Evolutionary conservation across 2,888 invertebrate species (phyloP).

Genomic region (Epinotia bilunana): DNA sequence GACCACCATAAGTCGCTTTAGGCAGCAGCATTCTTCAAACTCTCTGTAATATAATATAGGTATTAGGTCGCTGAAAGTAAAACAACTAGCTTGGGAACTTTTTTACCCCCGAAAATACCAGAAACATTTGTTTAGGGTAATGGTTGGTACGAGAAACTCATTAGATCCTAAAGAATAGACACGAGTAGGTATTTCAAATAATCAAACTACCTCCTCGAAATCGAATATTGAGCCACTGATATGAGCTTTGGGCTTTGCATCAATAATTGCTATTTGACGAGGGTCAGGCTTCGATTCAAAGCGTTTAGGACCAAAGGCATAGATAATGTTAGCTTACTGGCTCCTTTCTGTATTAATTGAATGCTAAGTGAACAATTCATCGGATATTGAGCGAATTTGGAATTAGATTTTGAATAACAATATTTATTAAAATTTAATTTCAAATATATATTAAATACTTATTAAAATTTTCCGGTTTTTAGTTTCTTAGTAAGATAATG

Average conservation of each 20-base stretch:
- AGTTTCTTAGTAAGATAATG: too few relatives aligned
- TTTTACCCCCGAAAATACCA: background rate
- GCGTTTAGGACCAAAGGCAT: conserved; percentile 11
- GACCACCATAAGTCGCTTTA: too few relatives aligned
- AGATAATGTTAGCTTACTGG: conserved; percentile 5
- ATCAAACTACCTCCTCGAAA: background rate
- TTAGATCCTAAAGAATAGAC: background rate
- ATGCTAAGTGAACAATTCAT: background rate
- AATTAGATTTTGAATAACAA: background rate
- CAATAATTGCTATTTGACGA: conserved; percentile 30
- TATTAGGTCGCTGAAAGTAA: background rate
- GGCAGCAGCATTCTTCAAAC: too few relatives aligned
- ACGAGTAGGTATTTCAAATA: background rate
- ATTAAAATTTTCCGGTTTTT: too few relatives aligned
- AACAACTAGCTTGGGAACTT: too few relatives aligned
- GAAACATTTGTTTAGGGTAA: too few relatives aligned
- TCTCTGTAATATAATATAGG: background rate
- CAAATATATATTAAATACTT: too few relatives aligned
- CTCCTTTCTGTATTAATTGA: conserved; percentile 16
- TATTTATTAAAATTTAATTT: too few relatives aligned
- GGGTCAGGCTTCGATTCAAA: conserved; percentile 21
- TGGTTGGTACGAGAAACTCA: background rate
- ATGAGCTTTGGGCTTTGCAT: background rate
- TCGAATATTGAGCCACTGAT: background rate
- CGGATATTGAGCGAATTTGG: background rate